These are phyloP conservation scores for Verasper variegatus DNA, from an alignment of 2,113 vertebrate species.

Conservation along the genomic window DNA sequence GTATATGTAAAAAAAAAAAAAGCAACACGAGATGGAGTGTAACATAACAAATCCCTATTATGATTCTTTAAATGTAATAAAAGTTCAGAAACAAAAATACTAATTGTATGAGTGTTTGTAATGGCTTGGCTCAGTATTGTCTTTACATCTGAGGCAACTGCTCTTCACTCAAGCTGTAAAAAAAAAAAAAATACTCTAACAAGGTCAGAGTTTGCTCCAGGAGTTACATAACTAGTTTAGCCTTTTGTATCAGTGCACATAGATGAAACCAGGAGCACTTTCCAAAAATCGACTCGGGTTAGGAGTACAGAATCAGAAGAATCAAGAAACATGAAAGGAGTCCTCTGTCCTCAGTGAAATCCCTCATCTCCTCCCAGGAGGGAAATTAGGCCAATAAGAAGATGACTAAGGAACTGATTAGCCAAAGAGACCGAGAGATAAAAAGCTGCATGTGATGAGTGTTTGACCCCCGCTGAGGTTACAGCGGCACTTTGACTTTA, in stretches of 20 bases:
- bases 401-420: conserved; percentile 66
- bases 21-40: no score
- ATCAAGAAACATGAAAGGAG: conserved; percentile 45
- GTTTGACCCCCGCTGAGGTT: conserved; percentile 59
- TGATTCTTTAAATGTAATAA: neutral
- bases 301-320: conserved; percentile 19
- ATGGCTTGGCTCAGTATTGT: neutral
- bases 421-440: conserved; percentile 33
- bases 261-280: conserved; percentile 22
- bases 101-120: no score
- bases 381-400: conserved; percentile 61
- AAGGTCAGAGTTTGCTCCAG: conserved; percentile 41
- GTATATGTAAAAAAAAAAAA: no score
- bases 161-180: conserved; percentile 14
- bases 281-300: conserved; percentile 1
- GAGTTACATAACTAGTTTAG: conserved; percentile 47
- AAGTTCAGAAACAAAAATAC: neutral
- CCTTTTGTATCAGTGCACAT: conserved; percentile 30
- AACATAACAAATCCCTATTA: neutral
- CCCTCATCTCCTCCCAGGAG: conserved; percentile 30
- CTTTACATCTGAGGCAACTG: neutral
- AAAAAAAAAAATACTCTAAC: conserved; percentile 31
- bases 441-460: conserved; percentile 47
- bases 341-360: conserved; percentile 29
- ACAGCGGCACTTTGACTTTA: conserved; percentile 21